Evolutionary conservation across 2,888 invertebrate species (phyloP).

Genomic region (Conus canariensis): DNA sequence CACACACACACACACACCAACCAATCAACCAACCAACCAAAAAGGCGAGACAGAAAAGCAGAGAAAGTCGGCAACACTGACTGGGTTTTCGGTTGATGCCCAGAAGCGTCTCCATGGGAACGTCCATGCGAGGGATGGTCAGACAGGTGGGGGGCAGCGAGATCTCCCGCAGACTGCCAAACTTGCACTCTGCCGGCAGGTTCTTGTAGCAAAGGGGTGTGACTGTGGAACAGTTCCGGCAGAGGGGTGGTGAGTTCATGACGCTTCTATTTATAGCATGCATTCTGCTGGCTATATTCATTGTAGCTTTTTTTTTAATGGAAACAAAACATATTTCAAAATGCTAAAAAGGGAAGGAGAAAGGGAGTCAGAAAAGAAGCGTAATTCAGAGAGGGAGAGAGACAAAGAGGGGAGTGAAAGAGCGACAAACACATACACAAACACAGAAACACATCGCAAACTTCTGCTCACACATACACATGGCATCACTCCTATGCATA

Average conservation of each 20-base stretch:
- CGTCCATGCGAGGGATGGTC: slow-evolving; percentile 98
- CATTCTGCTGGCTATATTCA: no score
- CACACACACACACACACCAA: neutral
- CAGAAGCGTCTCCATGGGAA: slow-evolving; percentile 99
- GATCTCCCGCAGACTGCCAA: slow-evolving; percentile 97
- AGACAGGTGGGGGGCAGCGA: slow-evolving; percentile 99
- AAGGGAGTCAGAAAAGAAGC: neutral
- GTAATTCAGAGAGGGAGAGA: neutral
- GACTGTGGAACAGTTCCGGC: slow-evolving; percentile 83
- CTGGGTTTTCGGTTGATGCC: slow-evolving; percentile 87
- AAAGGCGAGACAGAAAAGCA: neutral
- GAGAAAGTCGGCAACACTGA: slow-evolving; percentile 51
- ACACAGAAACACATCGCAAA: neutral
- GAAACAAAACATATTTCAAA: no score
- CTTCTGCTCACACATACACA: neutral
- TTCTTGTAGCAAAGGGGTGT: slow-evolving; percentile 95
- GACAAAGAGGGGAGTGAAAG: neutral
- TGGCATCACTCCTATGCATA: neutral
- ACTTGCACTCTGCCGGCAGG: slow-evolving; percentile 96
- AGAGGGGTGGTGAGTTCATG: no score
- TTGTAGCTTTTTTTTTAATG: no score
- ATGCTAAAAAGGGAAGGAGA: neutral
- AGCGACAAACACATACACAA: neutral
- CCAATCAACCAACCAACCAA: neutral
- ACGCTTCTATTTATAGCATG: no score